Base-by-base conservation (phyloP, 2,888 invertebrate genomes). In the Herminia tarsipennalis region DNA sequence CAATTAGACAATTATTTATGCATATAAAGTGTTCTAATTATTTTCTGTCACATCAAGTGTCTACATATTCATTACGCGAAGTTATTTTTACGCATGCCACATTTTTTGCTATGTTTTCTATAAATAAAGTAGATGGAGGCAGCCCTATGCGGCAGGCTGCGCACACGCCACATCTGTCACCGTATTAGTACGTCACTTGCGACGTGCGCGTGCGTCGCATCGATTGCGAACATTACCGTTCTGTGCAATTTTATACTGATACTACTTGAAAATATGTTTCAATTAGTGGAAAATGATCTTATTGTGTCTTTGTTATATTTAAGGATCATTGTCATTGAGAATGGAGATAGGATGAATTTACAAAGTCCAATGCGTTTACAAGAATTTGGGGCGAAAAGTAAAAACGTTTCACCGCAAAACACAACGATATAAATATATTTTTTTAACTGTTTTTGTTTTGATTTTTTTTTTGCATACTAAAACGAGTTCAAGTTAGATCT, bases 81-180 rank as follows among this genome's bases (percentile, higher is more conserved):
- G 12, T 14, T 36, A 35, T 35, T 34, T 42, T 13, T 36, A 39
- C 30, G 28, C 46, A 20, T 32, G 33, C 16, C 22, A 27, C 14
- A 13, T 21, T 38, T 42, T 37, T 30, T 45, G 38, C 36, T 30
- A 32, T n/a, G 14, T 14, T n/a, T n/a, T 16, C 54, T 38, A 29
- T 27, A 9, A 25, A 30, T 34, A 21, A 27, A 12, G n/a, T 13
- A 6, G 8, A 18, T 18, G 20, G 29, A 32, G 56, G 29, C 78
- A 84, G 29, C 84, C 82, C 83, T 85, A 53, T 22, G 10, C n/a
- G 42, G 27, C 55, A 48, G 32, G 28, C 47, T 67, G 42, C 36
- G 70, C 76, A 73, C 67, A 75, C 43, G 36, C 24, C 73, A 73
- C 86, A 86, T 85, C 85, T 86, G 87, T 82, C 78, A 75, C 64